These are phyloP conservation scores for Myotis davidii DNA, from an alignment of 2,113 vertebrate genomes.

Conservation along the genomic window DNA sequence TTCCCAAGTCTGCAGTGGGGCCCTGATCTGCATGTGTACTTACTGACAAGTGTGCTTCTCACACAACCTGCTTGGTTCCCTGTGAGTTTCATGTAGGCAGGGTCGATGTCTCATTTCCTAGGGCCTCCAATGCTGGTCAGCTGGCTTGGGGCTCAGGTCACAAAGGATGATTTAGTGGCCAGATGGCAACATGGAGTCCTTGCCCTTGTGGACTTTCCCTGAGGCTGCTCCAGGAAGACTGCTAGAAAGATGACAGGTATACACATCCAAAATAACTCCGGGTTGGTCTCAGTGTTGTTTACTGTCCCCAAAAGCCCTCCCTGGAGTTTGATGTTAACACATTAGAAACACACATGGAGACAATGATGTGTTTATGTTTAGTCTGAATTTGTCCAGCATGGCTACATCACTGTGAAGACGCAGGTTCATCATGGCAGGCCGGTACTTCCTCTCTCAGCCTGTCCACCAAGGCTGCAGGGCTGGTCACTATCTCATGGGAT, in stretches of 20 bases:
- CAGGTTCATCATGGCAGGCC: not conserved
- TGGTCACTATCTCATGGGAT: not conserved
- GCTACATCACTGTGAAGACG: not conserved
- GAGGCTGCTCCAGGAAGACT: not conserved
- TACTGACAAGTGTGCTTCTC: not conserved
- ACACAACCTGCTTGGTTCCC: not conserved
- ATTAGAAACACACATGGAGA: not conserved
- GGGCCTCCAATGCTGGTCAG: not conserved
- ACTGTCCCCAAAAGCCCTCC: not conserved
- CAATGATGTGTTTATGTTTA: conserved; percentile 62
- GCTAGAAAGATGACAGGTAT: not conserved
- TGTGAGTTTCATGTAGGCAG: not conserved
- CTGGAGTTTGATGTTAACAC: not conserved
- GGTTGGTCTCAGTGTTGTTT: conserved; percentile 11
- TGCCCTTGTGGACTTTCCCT: not conserved
- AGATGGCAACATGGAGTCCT: conserved; percentile 43
- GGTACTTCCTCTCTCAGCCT: not conserved
- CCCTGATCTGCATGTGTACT: not conserved
- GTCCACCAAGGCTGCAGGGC: not conserved
- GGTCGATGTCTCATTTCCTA: not conserved
- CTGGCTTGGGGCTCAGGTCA: not conserved
- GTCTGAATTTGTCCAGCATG: conserved; percentile 51
- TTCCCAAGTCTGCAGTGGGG: not conserved
- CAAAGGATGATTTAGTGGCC: conserved; percentile 56
- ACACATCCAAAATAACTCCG: not conserved